Conservation (phyloP, 2,888 invertebrate species). For the Sesamia inferens region DNA sequence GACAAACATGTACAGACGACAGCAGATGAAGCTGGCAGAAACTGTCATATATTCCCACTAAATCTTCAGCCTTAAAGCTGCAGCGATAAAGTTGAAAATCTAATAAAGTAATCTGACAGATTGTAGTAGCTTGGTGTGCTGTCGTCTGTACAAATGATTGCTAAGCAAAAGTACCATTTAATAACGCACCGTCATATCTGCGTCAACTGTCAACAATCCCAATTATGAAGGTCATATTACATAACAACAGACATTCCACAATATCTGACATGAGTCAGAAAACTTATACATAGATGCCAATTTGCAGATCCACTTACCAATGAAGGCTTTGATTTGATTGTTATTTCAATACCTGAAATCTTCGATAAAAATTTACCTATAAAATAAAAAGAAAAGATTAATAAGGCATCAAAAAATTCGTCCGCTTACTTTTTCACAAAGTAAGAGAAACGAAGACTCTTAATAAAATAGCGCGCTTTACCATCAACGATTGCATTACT, state of each 20-base stretch:
- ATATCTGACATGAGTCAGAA: neutral
- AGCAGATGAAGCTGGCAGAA: too few species aligned
- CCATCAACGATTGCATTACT: too few species aligned
- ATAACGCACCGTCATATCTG: slow-evolving; percentile 6
- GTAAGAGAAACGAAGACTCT: too few species aligned
- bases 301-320: neutral
- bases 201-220: slow-evolving; percentile 2
- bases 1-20: neutral
- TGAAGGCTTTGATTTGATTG: neutral
- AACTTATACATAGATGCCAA: neutral
- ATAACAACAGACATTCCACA: slow-evolving; percentile 10
- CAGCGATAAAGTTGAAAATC: too few species aligned
- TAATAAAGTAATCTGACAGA: too few species aligned
- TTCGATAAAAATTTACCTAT: too few species aligned
- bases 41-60: too few species aligned
- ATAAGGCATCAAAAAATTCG: neutral
- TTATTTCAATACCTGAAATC: too few species aligned
- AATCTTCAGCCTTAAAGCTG: too few species aligned
- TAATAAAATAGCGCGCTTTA: too few species aligned
- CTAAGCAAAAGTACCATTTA: neutral
- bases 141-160: neutral
- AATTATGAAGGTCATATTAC: slow-evolving; percentile 18
- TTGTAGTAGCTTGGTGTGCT: too few species aligned
- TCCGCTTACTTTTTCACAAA: neutral
- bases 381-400: neutral